Evolutionary conservation across 2,113 vertebrate genomes (phyloP), one percentile per base, ranked within the genome.

Genomic region (Elaphurus davidianus): DNA sequence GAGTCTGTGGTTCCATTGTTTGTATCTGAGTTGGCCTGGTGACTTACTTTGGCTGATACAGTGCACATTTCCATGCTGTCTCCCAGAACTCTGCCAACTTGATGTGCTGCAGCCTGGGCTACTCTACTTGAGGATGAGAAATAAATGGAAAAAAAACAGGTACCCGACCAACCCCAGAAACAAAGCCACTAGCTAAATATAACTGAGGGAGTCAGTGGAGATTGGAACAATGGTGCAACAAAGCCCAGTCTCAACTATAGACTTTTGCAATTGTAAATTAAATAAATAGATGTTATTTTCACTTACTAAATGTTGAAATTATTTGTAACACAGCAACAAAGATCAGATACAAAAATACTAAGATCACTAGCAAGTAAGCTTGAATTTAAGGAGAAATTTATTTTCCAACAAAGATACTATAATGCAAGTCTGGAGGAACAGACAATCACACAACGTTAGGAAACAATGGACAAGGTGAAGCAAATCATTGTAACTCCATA

Each of bases 71-170:
- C 25, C 8, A 30, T 12, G 5, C 3, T 93, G 1, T 87, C 17
- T 54, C 62, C 19, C 9, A 15, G 45, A 74, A 30, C 9, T 47
- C 9, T 40, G 50, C 10, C 25, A 57, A 28, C 3, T 3, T 36
- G 2, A 55, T 30, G 2, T 12, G 14, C 57, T 0, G 0, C 88
- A 59, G 6, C 7, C 28, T 74, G 21, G 8, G 15, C 4, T 36
- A 50, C 0, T 76, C 7, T 79, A 2, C 9, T 45, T 0, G 27
- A 79, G 10, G 4, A 28, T 47, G 1, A 91, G 45, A 67, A 45
- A 23, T 43, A 64, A 83, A 89, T 16, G 7, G n/a, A 74, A 28
- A 36, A 36, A 87, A 60, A 92, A 15, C 0, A 74, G 40, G 4
- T 59, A 43, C 15, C 45, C 25, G 43, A 27, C 9, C 50, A 64